Evolutionary conservation across 2,888 invertebrate genomes (phyloP), one percentile per base, ranked within the genome.

Genomic region (Stegophylla sp.): DNA sequence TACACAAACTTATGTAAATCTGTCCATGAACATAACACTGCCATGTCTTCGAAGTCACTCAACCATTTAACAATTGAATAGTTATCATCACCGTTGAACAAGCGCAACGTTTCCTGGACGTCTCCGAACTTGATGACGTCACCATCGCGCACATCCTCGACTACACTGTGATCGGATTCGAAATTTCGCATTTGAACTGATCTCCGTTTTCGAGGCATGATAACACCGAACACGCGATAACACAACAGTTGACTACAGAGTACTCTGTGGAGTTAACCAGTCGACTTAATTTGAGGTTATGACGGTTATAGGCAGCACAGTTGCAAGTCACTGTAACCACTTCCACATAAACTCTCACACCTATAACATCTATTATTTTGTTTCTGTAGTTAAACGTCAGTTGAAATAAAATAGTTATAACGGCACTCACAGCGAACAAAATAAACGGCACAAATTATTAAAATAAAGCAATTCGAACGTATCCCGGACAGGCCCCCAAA

Each of bases 401-500:
- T n/a, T n/a, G n/a, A n/a, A n/a, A n/a, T n/a, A n/a, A n/a, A n/a
- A n/a, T n/a, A n/a, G n/a, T n/a, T n/a, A n/a, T n/a, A n/a, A n/a
- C n/a, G n/a, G n/a, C n/a, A 20, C 64, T 20, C 53, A 17, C n/a
- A n/a, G n/a, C 23, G 53, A 56, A 56, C 53, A 20, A 10, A 20
- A 56, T 20, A 56, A 56, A 20, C 53, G 53, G 53, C 20, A 56
- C 53, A 20, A 3, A 20, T 20, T n/a, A n/a, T n/a, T n/a, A n/a
- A n/a, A n/a, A n/a, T 64, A 64, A 64, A 41, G 4, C 3, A 20
- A 10, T 41, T 64, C 41, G 41, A 20, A 12, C 20, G 2, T 12
- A 64, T 64, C 64, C 64, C 64, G 20, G 64, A 43, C 64, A 64
- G 53, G 64, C 63, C 64, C 64, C 64, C 64, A 64, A 64, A 64